Base-by-base conservation (phyloP, 1,140 invertebrate species). In the Nasonia giraulti region DNA sequence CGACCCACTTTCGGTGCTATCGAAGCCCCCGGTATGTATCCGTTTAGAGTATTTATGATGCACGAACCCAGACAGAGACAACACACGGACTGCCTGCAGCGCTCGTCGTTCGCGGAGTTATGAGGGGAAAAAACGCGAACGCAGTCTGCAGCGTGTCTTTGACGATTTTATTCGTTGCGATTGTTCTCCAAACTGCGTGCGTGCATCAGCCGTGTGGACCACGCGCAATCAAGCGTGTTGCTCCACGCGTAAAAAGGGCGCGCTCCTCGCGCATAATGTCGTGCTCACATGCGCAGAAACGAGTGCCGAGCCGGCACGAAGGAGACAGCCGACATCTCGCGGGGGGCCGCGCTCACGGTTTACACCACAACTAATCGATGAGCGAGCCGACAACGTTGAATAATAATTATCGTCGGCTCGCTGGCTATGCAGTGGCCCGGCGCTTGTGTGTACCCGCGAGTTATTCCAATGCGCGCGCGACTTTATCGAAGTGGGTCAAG, bases 401-500 rank as follows among this genome's bases (percentile, higher is more conserved):
- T 91, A 91, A 92, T 90, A 92, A 93, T 92, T 91, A 93, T 91
- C 90, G 88, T 85, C 88, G 89, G 87, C 89, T 90, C 88, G 89
- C 87, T 89, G 89, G 90, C 88, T 74, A 74, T n/a, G 17, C 17
- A 44, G 31, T 50, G 23, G 44, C 27, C 31, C 55, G 47, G 47
- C 44, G 44, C 20, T 23, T 8, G 17, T 62, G 17, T n/a, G 17
- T 62, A 62, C n/a, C 6, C 33, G 33, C 91, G 91, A 93, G 91
- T 92, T 92, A 92, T 93, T 92, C 90, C 89, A 90, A 92, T 91
- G 40, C 82, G 55, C 66, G 80, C 68, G 89, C 89, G 89, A 91
- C 90, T 92, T 92, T 93, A 93, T 93, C 92, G 90, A 93, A 93
- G 91, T 93, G 91, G 92, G 92, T 93, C 92, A 92, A 91, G 90